Percentiles rank a stretch among this genome's conserved stretches.
Evolutionary conservation across 1,140 invertebrate genomes (phyloP).

Genomic region (Drosophila nasuta): DNA sequence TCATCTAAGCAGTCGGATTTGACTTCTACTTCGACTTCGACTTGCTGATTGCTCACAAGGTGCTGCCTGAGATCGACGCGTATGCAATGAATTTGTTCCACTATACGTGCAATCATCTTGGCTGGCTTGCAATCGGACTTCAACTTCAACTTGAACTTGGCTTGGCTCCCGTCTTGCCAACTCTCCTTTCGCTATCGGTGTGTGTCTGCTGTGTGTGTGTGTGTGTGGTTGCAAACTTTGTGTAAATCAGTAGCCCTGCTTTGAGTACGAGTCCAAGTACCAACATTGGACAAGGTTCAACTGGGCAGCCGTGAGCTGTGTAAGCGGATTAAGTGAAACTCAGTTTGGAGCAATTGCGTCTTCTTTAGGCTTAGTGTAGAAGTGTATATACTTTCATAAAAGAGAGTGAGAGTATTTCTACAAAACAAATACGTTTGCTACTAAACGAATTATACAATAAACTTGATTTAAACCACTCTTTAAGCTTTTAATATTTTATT

Average conservation of each 20-base stretch:
- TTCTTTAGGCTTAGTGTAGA: neutral
- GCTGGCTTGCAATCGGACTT: constrained; percentile 35
- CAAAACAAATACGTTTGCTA: neutral
- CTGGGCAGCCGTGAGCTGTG: neutral
- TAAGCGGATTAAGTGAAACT: constrained; percentile 61
- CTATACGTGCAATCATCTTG: constrained; percentile 77
- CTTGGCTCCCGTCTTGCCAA: constrained; percentile 24
- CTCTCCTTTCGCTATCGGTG: constrained; percentile 5
- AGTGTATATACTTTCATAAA: constrained; percentile 12
- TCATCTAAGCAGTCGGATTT: constrained; percentile 27
- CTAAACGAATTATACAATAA: neutral
- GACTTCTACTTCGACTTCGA: neutral
- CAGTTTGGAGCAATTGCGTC: constrained; percentile 35
- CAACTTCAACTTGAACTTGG: constrained; percentile 5
- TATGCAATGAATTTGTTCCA: constrained; percentile 81
- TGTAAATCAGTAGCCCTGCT: constrained; percentile 67
- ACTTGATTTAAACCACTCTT: neutral
- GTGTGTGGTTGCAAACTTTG: constrained; percentile 19
- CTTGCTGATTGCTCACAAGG: constrained; percentile 67
- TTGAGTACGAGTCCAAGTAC: constrained; percentile 59
- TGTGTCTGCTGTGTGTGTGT: constrained; percentile 13
- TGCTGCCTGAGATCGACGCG: constrained; percentile 70
- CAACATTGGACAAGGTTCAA: constrained; percentile 58
- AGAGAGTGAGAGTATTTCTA: neutral
- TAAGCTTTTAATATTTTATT: no score